Percentiles rank a stretch among this genome's conserved stretches.
Conservation (phyloP, 2,797 vertebrate genomes). For the Galagoides demidoff region DNA sequence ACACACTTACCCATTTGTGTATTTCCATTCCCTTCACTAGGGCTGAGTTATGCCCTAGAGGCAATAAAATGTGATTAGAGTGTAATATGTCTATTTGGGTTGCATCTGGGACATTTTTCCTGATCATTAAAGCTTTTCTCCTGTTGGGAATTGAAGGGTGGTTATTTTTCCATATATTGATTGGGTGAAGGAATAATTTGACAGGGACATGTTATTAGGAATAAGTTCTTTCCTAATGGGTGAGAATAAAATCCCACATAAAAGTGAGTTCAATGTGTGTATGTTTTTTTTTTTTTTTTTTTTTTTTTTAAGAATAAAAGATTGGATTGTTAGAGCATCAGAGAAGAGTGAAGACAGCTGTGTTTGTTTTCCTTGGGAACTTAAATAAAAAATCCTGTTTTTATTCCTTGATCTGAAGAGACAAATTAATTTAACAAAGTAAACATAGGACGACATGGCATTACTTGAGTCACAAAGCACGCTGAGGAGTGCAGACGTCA, state of each 20-base stretch:
- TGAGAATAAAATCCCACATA: slow-evolving; percentile 23
- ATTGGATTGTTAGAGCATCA: slow-evolving; percentile 64
- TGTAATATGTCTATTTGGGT: not conserved
- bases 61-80: not conserved
- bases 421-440: slow-evolving; percentile 61
- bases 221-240: not conserved
- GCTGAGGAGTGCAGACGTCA: slow-evolving; percentile 28
- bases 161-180: slow-evolving; percentile 3
- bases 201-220: slow-evolving; percentile 64
- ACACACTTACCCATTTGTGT: not conserved
- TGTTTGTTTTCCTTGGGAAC: slow-evolving; percentile 79
- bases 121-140: slow-evolving; percentile 31
- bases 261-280: slow-evolving; percentile 68
- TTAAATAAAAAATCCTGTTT: slow-evolving; percentile 80
- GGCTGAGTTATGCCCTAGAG: rapidly evolving
- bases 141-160: not conserved
- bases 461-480: slow-evolving; percentile 69
- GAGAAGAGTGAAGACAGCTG: slow-evolving; percentile 75
- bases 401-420: slow-evolving; percentile 72
- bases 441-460: slow-evolving; percentile 50
- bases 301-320: slow-evolving; percentile 16
- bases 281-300: slow-evolving; percentile 36
- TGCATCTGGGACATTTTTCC: slow-evolving; percentile 12
- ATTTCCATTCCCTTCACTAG: not conserved
- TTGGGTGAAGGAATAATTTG: slow-evolving; percentile 57